A percentile compares a stretch with the other conserved stretches of the same genome.
These are phyloP conservation scores for Percopsis omiscomaycus DNA, from an alignment of 2,797 vertebrate species.

Conservation along the genomic window DNA sequence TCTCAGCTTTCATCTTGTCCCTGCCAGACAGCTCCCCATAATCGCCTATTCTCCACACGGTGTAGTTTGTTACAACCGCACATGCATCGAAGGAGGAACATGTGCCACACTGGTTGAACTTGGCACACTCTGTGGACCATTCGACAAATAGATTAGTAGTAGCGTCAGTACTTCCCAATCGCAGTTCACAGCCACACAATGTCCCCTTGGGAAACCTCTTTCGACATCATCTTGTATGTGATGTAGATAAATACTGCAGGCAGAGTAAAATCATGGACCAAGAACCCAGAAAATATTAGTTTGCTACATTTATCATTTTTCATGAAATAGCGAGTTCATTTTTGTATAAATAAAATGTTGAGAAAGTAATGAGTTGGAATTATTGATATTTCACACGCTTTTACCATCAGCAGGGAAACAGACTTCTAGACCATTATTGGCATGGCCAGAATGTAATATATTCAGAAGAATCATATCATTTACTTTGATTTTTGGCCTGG, in stretches of 20 bases:
- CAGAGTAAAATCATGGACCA: too few relatives aligned
- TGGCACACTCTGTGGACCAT: conserved; percentile 79
- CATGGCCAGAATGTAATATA: too few relatives aligned
- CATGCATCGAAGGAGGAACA: conserved; percentile 87
- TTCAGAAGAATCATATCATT: conserved; percentile 3
- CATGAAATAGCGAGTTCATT: too few relatives aligned
- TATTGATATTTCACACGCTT: background rate
- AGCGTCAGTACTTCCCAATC: background rate
- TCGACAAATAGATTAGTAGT: too few relatives aligned
- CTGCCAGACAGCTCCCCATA: conserved; percentile 83
- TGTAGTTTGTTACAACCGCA: conserved; percentile 86
- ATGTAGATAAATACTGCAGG: background rate
- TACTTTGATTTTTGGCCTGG: conserved; percentile 87
- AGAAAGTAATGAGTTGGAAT: too few relatives aligned
- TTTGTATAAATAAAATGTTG: too few relatives aligned
- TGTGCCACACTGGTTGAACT: conserved; percentile 93
- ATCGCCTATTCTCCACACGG: conserved; percentile 89
- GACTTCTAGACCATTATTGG: too few relatives aligned
- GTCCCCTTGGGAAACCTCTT: too few relatives aligned
- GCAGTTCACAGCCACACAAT: background rate
- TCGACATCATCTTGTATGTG: background rate
- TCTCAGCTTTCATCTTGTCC: conserved; percentile 91
- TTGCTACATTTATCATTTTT: too few relatives aligned
- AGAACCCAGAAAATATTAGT: background rate
- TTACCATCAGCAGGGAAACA: too few relatives aligned